Evolutionary conservation across 2,888 invertebrate genomes (phyloP), one percentile per base, ranked within the genome.

Genomic region (Caenorhabditis macrosperma): DNA sequence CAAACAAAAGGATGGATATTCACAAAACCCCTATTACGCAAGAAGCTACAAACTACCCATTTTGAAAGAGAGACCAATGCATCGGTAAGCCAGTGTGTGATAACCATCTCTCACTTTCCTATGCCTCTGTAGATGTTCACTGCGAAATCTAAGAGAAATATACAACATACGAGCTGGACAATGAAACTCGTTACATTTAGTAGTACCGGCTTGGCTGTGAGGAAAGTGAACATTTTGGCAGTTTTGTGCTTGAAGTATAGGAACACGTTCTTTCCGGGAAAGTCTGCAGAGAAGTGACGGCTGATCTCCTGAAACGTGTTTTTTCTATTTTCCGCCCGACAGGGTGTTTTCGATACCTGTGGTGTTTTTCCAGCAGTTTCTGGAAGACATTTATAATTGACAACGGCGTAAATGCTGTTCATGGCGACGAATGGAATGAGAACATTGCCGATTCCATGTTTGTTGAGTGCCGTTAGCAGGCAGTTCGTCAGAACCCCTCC

Each of bases 401-500:
- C 75, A 35, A 75, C 20, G 1, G 83, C 83, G 57, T 88, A 88
- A 54, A 84, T 28, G 7, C 82, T 17, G 66, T 88, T 88, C 68
- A 86, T 78, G 7, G 83, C 26, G 3, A 85, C 82, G 64, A 88
- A 88, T 1, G 88, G 88, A 10, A 85, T 48, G 17, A 88, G 59
- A 9, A 88, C 88, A 48, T 60, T 83, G 22, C 54, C 22, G 0
- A 84, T 79, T 17, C 88, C 88, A 63, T 78, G 61, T 10, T 28
- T 75, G 63, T 87, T 85, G 17, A 88, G 68, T 17, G 85, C 77
- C 12, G 87, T 85, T n/a, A 88, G 71, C 5, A 87, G 48, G 33
- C 67, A 81, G 35, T 82, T 86, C 15, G 87, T 85, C 20, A 88
- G 67, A 48, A 88, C 48, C 1, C 88, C 88, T 33, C 88, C 88